Percentiles rank a stretch among this genome's conserved stretches.
These are phyloP conservation scores for Trididemnum nubilum DNA, from an alignment of 23 tunicate species.

Conservation along the genomic window DNA sequence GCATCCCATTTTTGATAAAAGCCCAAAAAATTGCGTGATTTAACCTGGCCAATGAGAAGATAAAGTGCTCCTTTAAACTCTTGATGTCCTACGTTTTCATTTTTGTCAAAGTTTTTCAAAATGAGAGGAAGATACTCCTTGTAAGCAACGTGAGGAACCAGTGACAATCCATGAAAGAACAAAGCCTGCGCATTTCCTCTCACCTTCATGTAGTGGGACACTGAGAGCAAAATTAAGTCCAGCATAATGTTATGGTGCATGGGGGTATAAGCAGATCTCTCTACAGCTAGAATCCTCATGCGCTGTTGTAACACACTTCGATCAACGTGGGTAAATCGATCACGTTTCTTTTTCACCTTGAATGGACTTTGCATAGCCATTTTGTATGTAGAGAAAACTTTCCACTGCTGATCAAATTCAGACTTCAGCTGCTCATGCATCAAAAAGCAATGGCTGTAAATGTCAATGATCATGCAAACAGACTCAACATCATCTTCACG, in stretches of 20 bases:
- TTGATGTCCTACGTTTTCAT: conserved; percentile 41
- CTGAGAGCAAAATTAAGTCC: conserved; percentile 69
- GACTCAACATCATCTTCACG: conserved; percentile 86
- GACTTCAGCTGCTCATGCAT: conserved; percentile 51
- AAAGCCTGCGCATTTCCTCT: conserved; percentile 66
- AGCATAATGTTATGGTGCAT: conserved; percentile 69
- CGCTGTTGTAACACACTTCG: conserved; percentile 65
- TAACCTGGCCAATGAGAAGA: conserved; percentile 65
- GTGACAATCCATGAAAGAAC: conserved; percentile 69
- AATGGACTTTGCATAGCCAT: conserved; percentile 57
- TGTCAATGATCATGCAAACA: conserved; percentile 52
- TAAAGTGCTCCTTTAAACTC: conserved; percentile 80
- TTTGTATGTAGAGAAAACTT: conserved; percentile 55
- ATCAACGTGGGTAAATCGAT: conserved; percentile 53
- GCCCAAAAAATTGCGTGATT: conserved; percentile 36
- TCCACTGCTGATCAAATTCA: conserved; percentile 83
- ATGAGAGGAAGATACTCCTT: conserved; percentile 72
- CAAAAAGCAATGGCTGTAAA: conserved; percentile 73
- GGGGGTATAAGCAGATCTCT: conserved; percentile 49
- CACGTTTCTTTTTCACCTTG: conserved; percentile 47
- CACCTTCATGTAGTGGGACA: conserved; percentile 84
- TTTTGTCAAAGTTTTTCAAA: conserved; percentile 52
- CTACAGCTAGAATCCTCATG: conserved; percentile 52
- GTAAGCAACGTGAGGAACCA: conserved; percentile 50
- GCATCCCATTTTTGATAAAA: conserved; percentile 75